Evolutionary conservation across 37 sponge, comb jelly and placozoan genomes (phyloP).

Genomic region (Agelas oroides): DNA sequence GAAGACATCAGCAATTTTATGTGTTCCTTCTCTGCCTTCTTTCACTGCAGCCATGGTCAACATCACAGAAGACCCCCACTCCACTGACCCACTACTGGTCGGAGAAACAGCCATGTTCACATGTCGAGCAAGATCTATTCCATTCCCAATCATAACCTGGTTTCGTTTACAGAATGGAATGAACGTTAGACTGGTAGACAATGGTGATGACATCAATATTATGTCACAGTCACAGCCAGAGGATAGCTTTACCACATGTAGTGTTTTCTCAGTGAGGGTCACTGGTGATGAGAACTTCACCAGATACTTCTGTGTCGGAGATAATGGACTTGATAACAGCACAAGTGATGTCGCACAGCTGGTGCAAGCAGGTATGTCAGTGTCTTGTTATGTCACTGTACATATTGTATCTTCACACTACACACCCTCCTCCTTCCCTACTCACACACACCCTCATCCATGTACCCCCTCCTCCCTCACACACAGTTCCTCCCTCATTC

Average conservation of each 20-base stretch:
- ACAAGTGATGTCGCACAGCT: not conserved
- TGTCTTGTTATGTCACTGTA: too few species aligned
- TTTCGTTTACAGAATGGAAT: not conserved
- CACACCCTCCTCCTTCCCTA: too few species aligned
- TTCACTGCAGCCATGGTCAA: too few species aligned
- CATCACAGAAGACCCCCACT: too few species aligned
- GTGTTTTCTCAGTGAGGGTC: not conserved
- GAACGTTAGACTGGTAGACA: not conserved
- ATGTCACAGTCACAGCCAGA: not conserved
- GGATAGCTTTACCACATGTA: not conserved
- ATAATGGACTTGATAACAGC: not conserved
- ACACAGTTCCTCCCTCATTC: too few species aligned
- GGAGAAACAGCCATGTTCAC: not conserved
- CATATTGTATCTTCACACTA: too few species aligned
- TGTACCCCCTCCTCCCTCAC: too few species aligned
- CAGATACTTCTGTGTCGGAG: not conserved
- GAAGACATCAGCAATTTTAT: too few species aligned
- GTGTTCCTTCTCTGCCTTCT: too few species aligned
- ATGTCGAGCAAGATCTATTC: constrained; percentile 10
- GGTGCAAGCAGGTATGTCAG: not conserved
- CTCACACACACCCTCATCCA: too few species aligned
- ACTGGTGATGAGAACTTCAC: not conserved
- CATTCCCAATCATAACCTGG: constrained; percentile 44
- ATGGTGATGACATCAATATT: not conserved
- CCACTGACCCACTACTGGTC: too few species aligned